phyloP scores from a whole-genome alignment of 2,797 vertebrate species.

The Psittacula echo region DNA sequence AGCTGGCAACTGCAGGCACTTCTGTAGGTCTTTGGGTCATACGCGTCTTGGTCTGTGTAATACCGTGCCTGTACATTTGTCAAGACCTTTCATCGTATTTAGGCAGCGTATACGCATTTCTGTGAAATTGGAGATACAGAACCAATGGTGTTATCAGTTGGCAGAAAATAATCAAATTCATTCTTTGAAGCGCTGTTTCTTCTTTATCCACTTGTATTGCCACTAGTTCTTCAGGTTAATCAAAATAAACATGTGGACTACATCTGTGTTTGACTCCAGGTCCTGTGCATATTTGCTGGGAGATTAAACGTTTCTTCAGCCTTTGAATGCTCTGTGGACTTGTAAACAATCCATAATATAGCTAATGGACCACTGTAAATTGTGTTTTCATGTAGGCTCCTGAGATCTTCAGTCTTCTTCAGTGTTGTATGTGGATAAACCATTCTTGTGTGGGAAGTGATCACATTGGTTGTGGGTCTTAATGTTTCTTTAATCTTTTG shows the following conservation, averaged over 20 bases:
- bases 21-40: neutral
- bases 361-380: neutral
- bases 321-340: neutral
- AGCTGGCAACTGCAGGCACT: neutral
- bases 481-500: neutral
- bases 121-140: neutral
- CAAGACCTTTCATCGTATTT: neutral
- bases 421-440: neutral
- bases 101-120: fast-evolving
- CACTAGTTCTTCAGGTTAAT: neutral
- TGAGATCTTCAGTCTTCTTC: neutral
- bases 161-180: neutral
- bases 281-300: neutral
- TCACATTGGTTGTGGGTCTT: neutral
- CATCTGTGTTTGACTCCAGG: neutral
- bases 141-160: fast-evolving
- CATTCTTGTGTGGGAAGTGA: neutral
- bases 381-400: neutral
- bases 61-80: fast-evolving
- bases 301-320: neutral
- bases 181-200: neutral
- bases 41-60: fast-evolving
- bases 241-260: neutral
- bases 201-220: fast-evolving
- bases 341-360: neutral